Base-by-base conservation (phyloP, 2,888 invertebrate genomes). In the Sinelater perroti region DNA sequence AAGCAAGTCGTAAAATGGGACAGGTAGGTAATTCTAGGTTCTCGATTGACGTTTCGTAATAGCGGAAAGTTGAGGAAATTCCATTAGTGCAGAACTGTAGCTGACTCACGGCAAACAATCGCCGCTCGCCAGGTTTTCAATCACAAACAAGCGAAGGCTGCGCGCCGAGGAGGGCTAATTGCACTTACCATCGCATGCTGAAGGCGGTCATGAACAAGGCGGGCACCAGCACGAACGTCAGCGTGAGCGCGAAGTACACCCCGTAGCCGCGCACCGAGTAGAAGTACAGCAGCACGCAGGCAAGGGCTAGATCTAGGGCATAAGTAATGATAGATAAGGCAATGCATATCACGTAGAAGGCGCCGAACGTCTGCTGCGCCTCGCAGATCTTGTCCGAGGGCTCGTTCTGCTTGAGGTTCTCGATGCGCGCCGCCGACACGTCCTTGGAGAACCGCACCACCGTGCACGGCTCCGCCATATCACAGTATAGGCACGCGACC, bases 191-290 rank as follows among this genome's bases (percentile, higher is more conserved):
- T 74, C 80, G 68, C 61, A 82, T 73, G 68, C 81, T 82, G 60
- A 82, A 75, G 18, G 79, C 79, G 11, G 80, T 82, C 75, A 81
- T 81, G 60, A 80, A 73, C 45, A 83, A 64, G 5, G 81, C 80
- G 61, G 83, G 81, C 45, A 82, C 67, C 42, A 81, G 67, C 42
- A 82, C 71, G 68, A 83, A 82, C 3, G 78, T 75, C 49, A 81
- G 70, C n/a, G 83, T 83, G 63, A 82, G 71, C 14, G 77, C 78
- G 70, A 82, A 82, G 75, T 80, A 80, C 56, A 75, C 67, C 18
- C 76, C 77, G 65, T 78, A 68, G 28, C 75, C 76, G 60, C 76
- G 66, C 35, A 70, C 60, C 8, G 73, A 75, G 65, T 80, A 81
- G 66, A 74, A 78, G 67, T 79, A 78, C 35, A 80, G 71, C 57